Evolutionary conservation across 1,140 invertebrate genomes (phyloP).

Genomic region (Anthonomus grandis): DNA sequence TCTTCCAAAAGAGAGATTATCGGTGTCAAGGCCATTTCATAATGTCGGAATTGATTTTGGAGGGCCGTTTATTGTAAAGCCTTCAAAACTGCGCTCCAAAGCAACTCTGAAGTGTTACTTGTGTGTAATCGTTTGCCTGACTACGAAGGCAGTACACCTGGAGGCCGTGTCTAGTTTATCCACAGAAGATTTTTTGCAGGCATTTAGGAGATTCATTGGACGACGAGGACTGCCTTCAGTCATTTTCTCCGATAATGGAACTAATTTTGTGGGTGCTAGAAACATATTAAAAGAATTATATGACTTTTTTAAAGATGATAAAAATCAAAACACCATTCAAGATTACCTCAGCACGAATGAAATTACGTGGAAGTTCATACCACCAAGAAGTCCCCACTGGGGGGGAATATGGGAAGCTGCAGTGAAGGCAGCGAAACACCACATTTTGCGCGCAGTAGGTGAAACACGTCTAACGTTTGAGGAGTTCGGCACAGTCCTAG

Average conservation of each 20-base stretch:
- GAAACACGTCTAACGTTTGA: constrained; percentile 1
- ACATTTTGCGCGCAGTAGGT: constrained; percentile 9
- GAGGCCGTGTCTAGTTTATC: constrained; percentile 14
- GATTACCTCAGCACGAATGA: neutral
- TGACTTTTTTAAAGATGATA: too few relatives aligned
- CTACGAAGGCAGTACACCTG: constrained; percentile 19
- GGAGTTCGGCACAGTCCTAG: constrained; percentile 3
- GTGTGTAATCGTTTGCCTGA: constrained; percentile 25
- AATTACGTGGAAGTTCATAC: constrained; percentile 2
- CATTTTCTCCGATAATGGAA: constrained; percentile 24
- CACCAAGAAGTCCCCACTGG: constrained; percentile 3
- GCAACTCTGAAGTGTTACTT: constrained; percentile 14
- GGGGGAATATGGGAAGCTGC: too few relatives aligned
- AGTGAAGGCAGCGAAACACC: neutral
- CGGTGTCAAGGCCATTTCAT: constrained; percentile 29
- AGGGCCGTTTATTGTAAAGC: constrained; percentile 35
- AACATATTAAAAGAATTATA: too few relatives aligned
- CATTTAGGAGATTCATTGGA: constrained; percentile 15
- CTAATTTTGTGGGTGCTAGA: constrained; percentile 15
- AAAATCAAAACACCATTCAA: neutral
- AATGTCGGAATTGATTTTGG: constrained; percentile 40
- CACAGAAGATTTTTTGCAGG: constrained; percentile 13
- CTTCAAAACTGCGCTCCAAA: neutral
- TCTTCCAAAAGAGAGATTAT: constrained; percentile 36
- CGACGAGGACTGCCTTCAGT: constrained; percentile 10